These are phyloP conservation scores for Epistrophe grossulariae DNA, from an alignment of 2,888 invertebrate species.

Conservation along the genomic window DNA sequence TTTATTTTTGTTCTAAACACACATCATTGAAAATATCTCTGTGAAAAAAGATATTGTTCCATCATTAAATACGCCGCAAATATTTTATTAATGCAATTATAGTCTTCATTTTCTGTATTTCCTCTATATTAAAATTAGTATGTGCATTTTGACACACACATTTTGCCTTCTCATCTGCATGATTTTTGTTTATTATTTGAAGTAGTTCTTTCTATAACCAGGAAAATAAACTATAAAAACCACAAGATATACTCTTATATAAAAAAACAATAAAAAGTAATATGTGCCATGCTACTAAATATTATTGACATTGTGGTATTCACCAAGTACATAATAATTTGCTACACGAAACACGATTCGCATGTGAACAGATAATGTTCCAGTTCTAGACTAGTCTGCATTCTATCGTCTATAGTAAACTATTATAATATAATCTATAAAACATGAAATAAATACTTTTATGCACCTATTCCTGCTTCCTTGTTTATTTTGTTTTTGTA, in stretches of 20 bases:
- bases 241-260: background rate
- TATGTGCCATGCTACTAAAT: slow-evolving; percentile 2
- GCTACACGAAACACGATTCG: slow-evolving; percentile 38
- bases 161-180: background rate
- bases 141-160: background rate
- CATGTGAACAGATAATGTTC: slow-evolving; percentile 42
- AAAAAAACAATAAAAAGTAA: slow-evolving; percentile 9
- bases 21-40: slow-evolving; percentile 9
- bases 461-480: slow-evolving; percentile 12
- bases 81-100: slow-evolving; percentile 11
- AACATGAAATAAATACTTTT: slow-evolving; percentile 12
- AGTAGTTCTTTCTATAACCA: background rate
- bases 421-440: background rate
- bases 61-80: background rate
- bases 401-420: background rate
- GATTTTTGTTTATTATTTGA: background rate
- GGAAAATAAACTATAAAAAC: background rate
- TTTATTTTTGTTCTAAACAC: slow-evolving; percentile 22
- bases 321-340: slow-evolving; percentile 17
- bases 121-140: background rate
- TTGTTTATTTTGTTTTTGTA: background rate
- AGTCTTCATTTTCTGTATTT: background rate
- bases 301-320: slow-evolving; percentile 27
- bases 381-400: slow-evolving; percentile 35
- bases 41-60: background rate